Base-by-base conservation (phyloP, 2,797 vertebrate species). In the Helostoma temminkii region DNA sequence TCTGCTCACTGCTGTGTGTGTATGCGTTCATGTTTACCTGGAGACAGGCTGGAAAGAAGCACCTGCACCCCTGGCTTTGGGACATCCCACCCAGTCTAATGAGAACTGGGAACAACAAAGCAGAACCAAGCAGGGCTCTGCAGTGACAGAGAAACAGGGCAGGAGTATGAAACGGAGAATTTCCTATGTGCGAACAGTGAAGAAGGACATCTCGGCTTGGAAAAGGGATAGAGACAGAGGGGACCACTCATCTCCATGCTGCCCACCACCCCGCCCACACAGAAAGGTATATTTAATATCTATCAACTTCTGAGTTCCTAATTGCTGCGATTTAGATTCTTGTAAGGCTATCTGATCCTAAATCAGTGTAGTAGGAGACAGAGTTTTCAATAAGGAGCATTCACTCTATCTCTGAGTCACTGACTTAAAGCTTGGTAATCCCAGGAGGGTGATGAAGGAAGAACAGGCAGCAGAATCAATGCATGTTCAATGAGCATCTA, bases 11-110 rank as follows among this genome's bases (percentile, higher is more conserved):
- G 88, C 89, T 14, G 85, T 95, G 75, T 88, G 94, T 32, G 83
- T 97, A 46, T 94, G 94, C 72, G 75, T 95, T 54, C 94, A 95
- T 67, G 81, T 96, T 50, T 93, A 93, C 82, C 76, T 94, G 66
- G 93, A 93, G 57, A 82, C 57, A 5, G 53, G 21, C 14, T 76
- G 82, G 87, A 42, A 24, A 36, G 64, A 60, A 34, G 2, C 73
- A 41, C 71, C 72, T 59, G 53, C 69, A 16, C 64, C 76, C 10
- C 63, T 30, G 26, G 37, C 46, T 34, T 6, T 22, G 37, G 77
- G 66, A 78, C 66, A 1, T 43, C 75, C 70, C 22, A 32, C 74
- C 36, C 77, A 34, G 18, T 45, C 76, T n/a, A 53, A 45, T 42
- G 70, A 71, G 66, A 61, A 71, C 71, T 1, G 46, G 66, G 77